Conservation (phyloP, 1,140 invertebrate genomes). For the Sipha flava region DNA sequence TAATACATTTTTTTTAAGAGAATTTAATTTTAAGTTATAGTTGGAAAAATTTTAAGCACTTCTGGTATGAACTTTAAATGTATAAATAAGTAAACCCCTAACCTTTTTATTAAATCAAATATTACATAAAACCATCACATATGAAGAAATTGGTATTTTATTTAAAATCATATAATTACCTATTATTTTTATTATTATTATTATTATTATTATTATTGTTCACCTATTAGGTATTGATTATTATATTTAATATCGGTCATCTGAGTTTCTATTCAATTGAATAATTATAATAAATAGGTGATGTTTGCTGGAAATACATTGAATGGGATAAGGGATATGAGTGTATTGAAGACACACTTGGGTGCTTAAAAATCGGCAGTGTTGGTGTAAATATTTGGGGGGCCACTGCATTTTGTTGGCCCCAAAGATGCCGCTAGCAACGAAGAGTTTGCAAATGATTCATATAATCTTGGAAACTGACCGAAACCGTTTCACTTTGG, state of each 20-base stretch:
- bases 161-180: background rate
- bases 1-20: background rate
- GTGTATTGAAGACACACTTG: background rate
- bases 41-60: background rate
- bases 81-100: background rate
- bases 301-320: background rate
- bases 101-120: background rate
- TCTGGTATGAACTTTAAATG: background rate
- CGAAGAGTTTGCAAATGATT: constrained; percentile 51
- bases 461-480: constrained; percentile 75
- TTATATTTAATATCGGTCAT: background rate
- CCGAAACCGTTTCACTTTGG: constrained; percentile 77
- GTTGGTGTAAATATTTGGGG: background rate
- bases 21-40: background rate
- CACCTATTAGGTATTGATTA: too few species aligned
- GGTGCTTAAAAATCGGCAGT: constrained; percentile 6
- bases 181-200: background rate
- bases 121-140: background rate
- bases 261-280: background rate
- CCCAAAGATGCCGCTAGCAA: constrained; percentile 50
- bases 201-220: too few species aligned
- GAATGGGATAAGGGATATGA: background rate
- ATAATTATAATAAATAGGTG: background rate
- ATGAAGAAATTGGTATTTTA: background rate
- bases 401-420: constrained; percentile 3